A percentile compares a stretch with the other conserved stretches of the same genome.
These are phyloP conservation scores for Leptodactylus fuscus DNA, from an alignment of 2,113 vertebrate genomes.

Conservation along the genomic window DNA sequence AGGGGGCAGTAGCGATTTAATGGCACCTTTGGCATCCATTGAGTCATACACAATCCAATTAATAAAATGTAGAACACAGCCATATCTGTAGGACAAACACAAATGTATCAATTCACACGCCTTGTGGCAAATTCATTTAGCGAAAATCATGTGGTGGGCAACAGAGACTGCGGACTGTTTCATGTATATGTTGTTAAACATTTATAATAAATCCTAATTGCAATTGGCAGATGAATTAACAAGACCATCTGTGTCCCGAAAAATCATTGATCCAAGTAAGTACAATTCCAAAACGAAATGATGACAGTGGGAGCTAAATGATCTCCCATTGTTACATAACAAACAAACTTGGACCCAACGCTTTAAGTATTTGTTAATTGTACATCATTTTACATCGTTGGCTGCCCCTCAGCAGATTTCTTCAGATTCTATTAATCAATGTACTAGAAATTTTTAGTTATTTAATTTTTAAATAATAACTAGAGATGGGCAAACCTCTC, in stretches of 20 bases:
- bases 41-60: neutral
- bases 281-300: slow-evolving; percentile 2
- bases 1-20: neutral
- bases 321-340: slow-evolving; percentile 19
- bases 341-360: neutral
- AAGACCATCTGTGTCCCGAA: slow-evolving; percentile 41
- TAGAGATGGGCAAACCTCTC: no score
- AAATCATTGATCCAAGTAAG: slow-evolving; percentile 29
- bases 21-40: neutral
- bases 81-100: no score
- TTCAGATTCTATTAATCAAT: no score
- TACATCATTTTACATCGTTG: neutral
- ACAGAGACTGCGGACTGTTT: neutral
- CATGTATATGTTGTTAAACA: slow-evolving; percentile 15
- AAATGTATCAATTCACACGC: neutral
- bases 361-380: neutral
- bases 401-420: no score
- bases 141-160: neutral
- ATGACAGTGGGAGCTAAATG: neutral
- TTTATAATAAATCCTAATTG: slow-evolving; percentile 37
- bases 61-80: no score
- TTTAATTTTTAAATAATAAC: no score
- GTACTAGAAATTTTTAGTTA: no score
- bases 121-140: neutral
- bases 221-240: slow-evolving; percentile 34